A percentile compares a stretch with the other conserved stretches of the same genome.
phyloP scores from a whole-genome alignment of 1,140 invertebrate species.

The Pteromalus puparum region DNA sequence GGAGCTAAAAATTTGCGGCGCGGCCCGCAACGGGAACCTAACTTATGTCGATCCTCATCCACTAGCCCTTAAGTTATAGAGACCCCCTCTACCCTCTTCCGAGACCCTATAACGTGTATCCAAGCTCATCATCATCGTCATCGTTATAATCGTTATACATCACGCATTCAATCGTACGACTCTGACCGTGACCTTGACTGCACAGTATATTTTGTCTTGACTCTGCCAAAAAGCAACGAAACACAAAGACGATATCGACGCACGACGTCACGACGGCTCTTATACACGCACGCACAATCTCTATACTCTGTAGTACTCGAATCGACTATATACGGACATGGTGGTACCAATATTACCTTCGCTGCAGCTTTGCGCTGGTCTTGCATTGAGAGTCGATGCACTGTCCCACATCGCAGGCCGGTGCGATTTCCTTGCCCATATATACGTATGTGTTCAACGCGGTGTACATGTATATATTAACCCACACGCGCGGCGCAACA shows the following conservation, averaged over 20 bases:
- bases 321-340: slow-evolving; percentile 11
- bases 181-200: not conserved
- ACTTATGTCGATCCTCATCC: slow-evolving; percentile 1
- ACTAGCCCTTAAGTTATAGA: not conserved
- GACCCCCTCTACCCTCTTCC: not conserved
- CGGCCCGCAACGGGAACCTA: not conserved
- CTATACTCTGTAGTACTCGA: slow-evolving; percentile 2
- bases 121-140: slow-evolving; percentile 20
- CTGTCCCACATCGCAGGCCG: slow-evolving; percentile 2
- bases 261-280: slow-evolving; percentile 3
- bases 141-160: not conserved
- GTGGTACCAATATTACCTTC: slow-evolving; percentile 31
- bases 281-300: not conserved
- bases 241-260: not conserved
- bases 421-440: slow-evolving; percentile 20
- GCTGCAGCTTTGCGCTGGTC: not conserved
- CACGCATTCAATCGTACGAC: not conserved
- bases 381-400: not conserved
- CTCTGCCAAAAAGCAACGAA: not conserved
- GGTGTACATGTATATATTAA: slow-evolving; percentile 24
- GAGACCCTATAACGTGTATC: not conserved
- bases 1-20: slow-evolving; percentile 11
- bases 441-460: slow-evolving; percentile 12
- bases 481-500: not conserved
- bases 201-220: not conserved